These are phyloP conservation scores for Drosophila parvula DNA, from an alignment of 1,140 invertebrate species.

Conservation along the genomic window DNA sequence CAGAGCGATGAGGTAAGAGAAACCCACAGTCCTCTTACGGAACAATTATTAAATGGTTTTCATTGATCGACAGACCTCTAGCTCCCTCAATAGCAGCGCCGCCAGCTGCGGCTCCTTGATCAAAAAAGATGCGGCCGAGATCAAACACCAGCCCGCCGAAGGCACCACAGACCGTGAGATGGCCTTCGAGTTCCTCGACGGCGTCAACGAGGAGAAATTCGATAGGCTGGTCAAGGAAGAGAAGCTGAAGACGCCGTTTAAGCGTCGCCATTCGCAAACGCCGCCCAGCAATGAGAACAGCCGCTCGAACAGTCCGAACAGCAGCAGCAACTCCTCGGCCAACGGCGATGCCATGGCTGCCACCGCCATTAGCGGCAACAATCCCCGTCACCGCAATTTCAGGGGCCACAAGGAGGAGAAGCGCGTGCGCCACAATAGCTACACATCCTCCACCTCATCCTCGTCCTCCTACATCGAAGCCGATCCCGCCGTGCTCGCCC, in stretches of 20 bases:
- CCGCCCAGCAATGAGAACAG: constrained; percentile 70
- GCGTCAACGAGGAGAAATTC: constrained; percentile 79
- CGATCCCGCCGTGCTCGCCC: constrained; percentile 88
- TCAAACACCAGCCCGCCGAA: constrained; percentile 20
- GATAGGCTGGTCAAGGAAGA: constrained; percentile 79
- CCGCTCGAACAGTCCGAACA: constrained; percentile 75
- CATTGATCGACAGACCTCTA: constrained; percentile 42
- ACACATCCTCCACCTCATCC: constrained; percentile 71
- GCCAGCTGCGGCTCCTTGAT: constrained; percentile 34
- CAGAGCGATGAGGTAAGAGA: constrained; percentile 67
- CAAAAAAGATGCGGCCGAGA: constrained; percentile 34
- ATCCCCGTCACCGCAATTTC: background rate
- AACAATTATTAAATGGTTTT: background rate
- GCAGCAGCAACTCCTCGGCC: constrained; percentile 58
- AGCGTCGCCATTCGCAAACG: constrained; percentile 74
- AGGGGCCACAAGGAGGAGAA: constrained; percentile 66
- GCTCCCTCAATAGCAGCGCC: constrained; percentile 65
- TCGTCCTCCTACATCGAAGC: constrained; percentile 87
- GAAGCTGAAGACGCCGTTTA: constrained; percentile 83
- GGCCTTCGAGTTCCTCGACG: constrained; percentile 74
- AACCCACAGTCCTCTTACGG: no score
- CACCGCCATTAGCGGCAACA: constrained; percentile 4
- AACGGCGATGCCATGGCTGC: constrained; percentile 31
- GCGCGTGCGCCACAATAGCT: constrained; percentile 69
- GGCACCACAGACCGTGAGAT: constrained; percentile 59